Base-by-base conservation (phyloP, 2,113 vertebrate genomes). In the Morphnarchus princeps region DNA sequence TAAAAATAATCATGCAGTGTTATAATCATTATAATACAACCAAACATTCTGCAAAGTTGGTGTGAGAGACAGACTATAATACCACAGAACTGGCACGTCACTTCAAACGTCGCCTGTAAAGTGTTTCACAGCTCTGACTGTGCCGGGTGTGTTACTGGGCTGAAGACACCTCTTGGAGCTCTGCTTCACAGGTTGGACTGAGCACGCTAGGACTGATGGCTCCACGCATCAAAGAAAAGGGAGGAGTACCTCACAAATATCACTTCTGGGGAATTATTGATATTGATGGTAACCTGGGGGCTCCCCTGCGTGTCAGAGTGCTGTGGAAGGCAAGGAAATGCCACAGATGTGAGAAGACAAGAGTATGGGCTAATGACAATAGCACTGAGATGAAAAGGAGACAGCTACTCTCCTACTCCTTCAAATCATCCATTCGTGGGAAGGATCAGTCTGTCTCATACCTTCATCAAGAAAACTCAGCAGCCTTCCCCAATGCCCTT, bases 181-280 rank as follows among this genome's bases (percentile, higher is more conserved):
- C 32, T 76, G n/a, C 40, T 84, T 61, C 50, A 66, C 32, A 55
- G 28, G 61, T 1, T 7, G 1, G 34, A 36, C 6, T 72, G 61
- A 50, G 14, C 28, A 45, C 32, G 6, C 9, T 45, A 61, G 47
- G 84, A 88, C 20, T 40, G 50, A 50, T 26, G 50, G 6, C 36
- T 61, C 24, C 45, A 29, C 1, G 4, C 28, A 55, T 10, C 8
- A 50, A 66, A 69, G 14, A 34, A 42, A 52, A 59, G 14, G 22
- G 43, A 22, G 63, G 74, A 71, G 18, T 17, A 42, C 5, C 16
- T 59, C 57, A 57, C 6, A 71, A 1, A 14, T 36, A 40, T 7
- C 8, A 4, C 1, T 0, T 20, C 4, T 34, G 40, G 3, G 28
- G 9, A 6, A 6, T 76, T 71, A 80, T 8, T 36, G 11, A 14